Conservation (phyloP, 2,113 vertebrate genomes). For the Alligator sinensis region DNA sequence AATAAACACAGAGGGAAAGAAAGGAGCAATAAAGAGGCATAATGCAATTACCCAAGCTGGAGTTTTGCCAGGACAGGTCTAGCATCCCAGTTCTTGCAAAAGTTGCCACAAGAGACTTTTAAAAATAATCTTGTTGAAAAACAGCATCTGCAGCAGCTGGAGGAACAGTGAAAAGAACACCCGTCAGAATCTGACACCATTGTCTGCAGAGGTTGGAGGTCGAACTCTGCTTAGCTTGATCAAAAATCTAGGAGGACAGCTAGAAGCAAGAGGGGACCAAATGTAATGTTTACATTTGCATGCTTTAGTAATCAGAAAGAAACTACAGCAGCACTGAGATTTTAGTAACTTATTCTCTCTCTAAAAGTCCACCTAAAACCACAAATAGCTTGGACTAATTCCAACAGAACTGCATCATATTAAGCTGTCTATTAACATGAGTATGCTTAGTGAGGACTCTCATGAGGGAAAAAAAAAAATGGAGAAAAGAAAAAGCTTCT, state of each 20-base stretch:
- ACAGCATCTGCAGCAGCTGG: background rate
- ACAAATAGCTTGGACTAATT: background rate
- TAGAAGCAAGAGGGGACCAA: background rate
- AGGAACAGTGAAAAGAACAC: background rate
- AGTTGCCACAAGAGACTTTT: background rate
- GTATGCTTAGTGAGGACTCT: background rate
- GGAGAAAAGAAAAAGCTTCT: background rate
- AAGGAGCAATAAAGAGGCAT: background rate
- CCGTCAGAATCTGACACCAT: accelerated
- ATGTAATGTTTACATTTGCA: background rate
- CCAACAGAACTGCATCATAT: background rate
- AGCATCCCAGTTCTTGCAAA: background rate
- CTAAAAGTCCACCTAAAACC: background rate
- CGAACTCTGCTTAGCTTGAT: background rate
- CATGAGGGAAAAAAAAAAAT: no score
- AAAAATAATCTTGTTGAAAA: background rate
- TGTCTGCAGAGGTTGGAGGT: background rate
- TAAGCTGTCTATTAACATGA: background rate
- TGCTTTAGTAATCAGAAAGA: background rate
- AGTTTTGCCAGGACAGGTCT: slow-evolving; percentile 6
- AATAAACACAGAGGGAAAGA: background rate
- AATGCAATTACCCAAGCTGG: background rate
- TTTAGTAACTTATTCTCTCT: background rate
- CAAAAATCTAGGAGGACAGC: background rate
- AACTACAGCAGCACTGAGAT: background rate